Percentiles rank a stretch among this genome's conserved stretches.
Evolutionary conservation across 2,113 vertebrate species (phyloP).

Genomic region (Bubo blakistoni): DNA sequence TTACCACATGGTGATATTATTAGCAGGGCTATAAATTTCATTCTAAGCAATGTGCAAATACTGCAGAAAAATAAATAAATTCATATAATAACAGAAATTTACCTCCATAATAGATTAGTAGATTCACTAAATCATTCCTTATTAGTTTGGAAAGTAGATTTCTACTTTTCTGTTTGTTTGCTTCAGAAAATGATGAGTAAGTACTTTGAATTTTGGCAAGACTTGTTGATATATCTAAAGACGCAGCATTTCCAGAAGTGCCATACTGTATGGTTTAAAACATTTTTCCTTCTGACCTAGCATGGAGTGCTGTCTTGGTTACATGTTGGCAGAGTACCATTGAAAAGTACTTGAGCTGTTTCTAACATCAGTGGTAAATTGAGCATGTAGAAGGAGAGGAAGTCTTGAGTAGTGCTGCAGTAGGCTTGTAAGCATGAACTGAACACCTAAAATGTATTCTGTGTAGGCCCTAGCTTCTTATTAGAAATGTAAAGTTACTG

Average conservation of each 20-base stretch:
- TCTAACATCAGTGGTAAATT: not conserved
- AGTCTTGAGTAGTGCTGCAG: not conserved
- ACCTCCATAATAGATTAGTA: not conserved
- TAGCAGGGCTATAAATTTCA: not conserved
- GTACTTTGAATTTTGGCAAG: not conserved
- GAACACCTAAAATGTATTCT: not conserved
- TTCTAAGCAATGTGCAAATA: constrained; percentile 6
- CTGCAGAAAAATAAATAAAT: not conserved
- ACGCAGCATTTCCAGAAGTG: not conserved
- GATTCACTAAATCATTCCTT: not conserved
- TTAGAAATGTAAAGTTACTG: not conserved
- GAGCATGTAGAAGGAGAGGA: not conserved
- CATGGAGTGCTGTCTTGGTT: not conserved
- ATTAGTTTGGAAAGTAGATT: not conserved
- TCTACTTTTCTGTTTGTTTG: not conserved
- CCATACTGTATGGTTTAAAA: not conserved
- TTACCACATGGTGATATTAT: not conserved
- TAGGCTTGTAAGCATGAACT: not conserved
- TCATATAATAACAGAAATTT: not conserved
- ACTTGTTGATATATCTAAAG: not conserved
- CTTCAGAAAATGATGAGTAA: not conserved
- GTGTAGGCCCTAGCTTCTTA: not conserved
- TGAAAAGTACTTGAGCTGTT: not conserved
- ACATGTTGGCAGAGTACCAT: not conserved
- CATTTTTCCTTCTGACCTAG: not conserved